phyloP scores from a whole-genome alignment of 2,797 vertebrate genomes.

The Mareca strepera region DNA sequence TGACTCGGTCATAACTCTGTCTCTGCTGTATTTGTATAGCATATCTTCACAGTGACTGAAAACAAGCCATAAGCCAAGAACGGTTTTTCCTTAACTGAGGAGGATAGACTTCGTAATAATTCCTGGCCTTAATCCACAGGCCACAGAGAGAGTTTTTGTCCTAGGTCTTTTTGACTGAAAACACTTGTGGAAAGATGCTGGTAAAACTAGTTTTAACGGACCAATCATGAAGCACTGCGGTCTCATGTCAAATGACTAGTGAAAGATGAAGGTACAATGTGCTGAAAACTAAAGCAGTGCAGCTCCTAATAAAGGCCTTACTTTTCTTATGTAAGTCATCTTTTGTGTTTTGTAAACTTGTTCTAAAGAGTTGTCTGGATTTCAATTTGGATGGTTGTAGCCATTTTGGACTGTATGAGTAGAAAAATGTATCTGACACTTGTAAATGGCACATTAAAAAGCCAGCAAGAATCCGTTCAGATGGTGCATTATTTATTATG shows the following conservation, averaged over 20 bases:
- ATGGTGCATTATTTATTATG: constrained; percentile 78
- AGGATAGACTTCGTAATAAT: constrained; percentile 12
- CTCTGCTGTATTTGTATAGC: constrained; percentile 26
- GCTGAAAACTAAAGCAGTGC: constrained; percentile 60
- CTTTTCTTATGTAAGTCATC: constrained; percentile 81
- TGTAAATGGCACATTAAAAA: constrained; percentile 60
- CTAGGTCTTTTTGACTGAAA: constrained; percentile 55
- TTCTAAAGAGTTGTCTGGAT: constrained; percentile 66
- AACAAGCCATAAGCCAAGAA: constrained; percentile 62
- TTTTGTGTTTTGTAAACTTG: constrained; percentile 74
- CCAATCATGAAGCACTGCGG: constrained; percentile 73
- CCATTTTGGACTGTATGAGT: constrained; percentile 69
- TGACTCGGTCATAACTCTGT: background rate
- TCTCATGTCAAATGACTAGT: background rate
- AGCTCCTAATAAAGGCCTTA: constrained; percentile 82
- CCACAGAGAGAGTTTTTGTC: constrained; percentile 72
- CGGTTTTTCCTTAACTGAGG: constrained; percentile 25
- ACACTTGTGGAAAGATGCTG: constrained; percentile 33
- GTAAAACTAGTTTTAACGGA: constrained; percentile 67
- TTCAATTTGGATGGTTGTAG: constrained; percentile 66
- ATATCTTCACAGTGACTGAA: constrained; percentile 36
- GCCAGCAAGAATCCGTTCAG: constrained; percentile 68
- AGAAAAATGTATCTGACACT: constrained; percentile 57
- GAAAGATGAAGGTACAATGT: constrained; percentile 45
- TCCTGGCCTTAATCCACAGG: constrained; percentile 45